Percentiles rank a stretch among this genome's conserved stretches.
phyloP scores from a whole-genome alignment of 1,140 invertebrate species.

The honey bee (Apis mellifera) region Amel_HAv3.1 CM009943.2:5562001-5562500 shows the following conservation, averaged over 20 bases:
- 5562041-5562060: neutral
- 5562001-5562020: conserved; percentile 45
- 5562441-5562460: neutral
- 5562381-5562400: neutral
- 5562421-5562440: neutral
- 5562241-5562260: conserved; percentile 63
- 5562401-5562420: neutral
- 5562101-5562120: conserved; percentile 43
- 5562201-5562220: conserved; percentile 53
- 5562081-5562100: conserved; percentile 16
- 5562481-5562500: neutral
- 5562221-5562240: conserved; percentile 52
- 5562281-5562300: conserved; percentile 63
- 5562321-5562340: neutral
- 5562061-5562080: neutral
- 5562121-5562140: conserved; percentile 35
- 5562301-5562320: conserved; percentile 17
- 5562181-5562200: conserved; percentile 43
- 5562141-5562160: conserved; percentile 6
- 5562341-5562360: neutral
- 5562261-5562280: conserved; percentile 36
- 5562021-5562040: conserved; percentile 39
- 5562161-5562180: conserved; percentile 19
- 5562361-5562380: neutral
- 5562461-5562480: neutral